Conservation (phyloP, 2,113 vertebrate species). For the Mustelus asterias region DNA sequence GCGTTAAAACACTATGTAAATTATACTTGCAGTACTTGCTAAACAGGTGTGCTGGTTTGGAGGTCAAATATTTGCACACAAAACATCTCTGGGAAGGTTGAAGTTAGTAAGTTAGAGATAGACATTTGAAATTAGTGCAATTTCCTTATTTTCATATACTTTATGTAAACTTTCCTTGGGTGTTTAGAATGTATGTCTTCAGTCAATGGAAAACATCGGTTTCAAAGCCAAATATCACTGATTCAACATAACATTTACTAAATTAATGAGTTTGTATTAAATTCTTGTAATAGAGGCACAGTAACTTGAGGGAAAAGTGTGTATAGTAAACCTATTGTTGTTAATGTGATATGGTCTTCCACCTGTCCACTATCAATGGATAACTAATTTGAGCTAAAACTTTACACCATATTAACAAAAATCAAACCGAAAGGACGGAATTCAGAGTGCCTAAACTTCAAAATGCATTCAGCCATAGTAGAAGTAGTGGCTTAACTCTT, state of each 20-base stretch:
- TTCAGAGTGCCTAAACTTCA: no score
- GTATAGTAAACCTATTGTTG: neutral
- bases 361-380: no score
- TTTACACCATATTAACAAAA: no score
- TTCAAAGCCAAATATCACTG: neutral
- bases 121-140: neutral
- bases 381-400: no score
- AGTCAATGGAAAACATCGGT: neutral
- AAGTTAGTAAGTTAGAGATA: neutral
- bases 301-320: neutral
- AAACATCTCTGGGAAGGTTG: neutral
- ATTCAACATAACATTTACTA: neutral
- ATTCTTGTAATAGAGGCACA: neutral
- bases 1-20: neutral
- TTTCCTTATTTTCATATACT: neutral
- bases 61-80: neutral
- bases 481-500: no score
- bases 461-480: no score
- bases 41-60: no score
- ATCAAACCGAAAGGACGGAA: no score
- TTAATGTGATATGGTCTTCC: neutral
- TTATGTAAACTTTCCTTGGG: neutral
- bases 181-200: neutral
- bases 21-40: neutral
- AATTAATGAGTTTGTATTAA: neutral